Evolutionary conservation across 2,888 invertebrate species (phyloP).

Genomic region (Lasius fuliginosus): DNA sequence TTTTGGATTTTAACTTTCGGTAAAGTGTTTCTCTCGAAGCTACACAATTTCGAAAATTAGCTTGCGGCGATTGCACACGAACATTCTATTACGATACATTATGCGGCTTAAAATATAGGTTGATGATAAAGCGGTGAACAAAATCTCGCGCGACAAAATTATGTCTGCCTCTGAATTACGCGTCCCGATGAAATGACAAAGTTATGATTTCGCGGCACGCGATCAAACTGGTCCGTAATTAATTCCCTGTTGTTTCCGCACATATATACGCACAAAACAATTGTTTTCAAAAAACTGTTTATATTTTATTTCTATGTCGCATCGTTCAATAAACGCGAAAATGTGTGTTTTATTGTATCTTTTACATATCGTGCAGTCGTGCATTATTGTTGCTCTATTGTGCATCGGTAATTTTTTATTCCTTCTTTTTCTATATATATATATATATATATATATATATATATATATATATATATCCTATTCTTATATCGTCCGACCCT

Average conservation of each 20-base stretch:
- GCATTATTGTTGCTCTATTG: conserved; percentile 8
- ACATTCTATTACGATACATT: conserved; percentile 16
- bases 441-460: too few relatives aligned
- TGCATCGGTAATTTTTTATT: conserved; percentile 24
- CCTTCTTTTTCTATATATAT: not conserved
- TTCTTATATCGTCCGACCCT: conserved; percentile 1
- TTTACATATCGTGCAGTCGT: not conserved
- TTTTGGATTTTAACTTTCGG: conserved; percentile 6
- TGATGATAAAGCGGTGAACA: conserved; percentile 15
- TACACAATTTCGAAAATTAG: conserved; percentile 21
- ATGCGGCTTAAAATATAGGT: conserved; percentile 20
- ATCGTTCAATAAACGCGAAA: not conserved
- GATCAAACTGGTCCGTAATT: not conserved
- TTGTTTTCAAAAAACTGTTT: not conserved
- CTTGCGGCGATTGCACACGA: not conserved
- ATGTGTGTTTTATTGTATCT: not conserved
- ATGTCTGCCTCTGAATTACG: conserved; percentile 21
- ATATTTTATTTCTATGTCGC: not conserved
- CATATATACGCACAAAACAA: not conserved
- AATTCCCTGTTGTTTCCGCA: not conserved
- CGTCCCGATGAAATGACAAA: conserved; percentile 6
- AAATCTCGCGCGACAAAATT: conserved; percentile 30
- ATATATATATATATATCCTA: too few relatives aligned
- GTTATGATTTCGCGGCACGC: conserved; percentile 43
- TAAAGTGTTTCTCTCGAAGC: conserved; percentile 25